Percentiles rank a stretch among this genome's conserved stretches.
Evolutionary conservation across 2,888 invertebrate genomes (phyloP).

Genomic region (Linnaemya vulpina): DNA sequence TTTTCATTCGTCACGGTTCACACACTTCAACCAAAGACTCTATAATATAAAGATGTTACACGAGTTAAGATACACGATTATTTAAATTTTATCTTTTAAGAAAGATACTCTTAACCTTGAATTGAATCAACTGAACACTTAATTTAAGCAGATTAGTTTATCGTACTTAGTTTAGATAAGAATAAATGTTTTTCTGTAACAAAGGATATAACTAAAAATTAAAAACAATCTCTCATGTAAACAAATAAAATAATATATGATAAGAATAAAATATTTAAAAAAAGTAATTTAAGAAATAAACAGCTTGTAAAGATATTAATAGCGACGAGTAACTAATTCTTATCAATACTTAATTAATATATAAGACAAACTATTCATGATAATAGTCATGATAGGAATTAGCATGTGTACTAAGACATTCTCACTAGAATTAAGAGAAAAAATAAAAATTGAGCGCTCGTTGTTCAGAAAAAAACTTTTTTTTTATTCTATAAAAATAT

Average conservation of each 20-base stretch:
- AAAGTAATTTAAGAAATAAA: too few species aligned
- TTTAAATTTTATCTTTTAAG: too few species aligned
- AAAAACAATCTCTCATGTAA: neutral
- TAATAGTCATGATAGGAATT: neutral
- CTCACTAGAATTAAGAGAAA: constrained; percentile 10
- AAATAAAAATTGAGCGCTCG: neutral
- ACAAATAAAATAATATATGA: too few species aligned
- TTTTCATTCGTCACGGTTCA: too few species aligned
- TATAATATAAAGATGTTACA: too few species aligned
- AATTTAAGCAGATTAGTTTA: constrained; percentile 8
- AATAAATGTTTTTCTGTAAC: constrained; percentile 2
- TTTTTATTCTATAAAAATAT: neutral
- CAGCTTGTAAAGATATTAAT: too few species aligned
- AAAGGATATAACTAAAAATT: neutral
- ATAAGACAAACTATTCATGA: constrained; percentile 16
- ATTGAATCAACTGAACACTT: constrained; percentile 14
- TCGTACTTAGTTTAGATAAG: neutral
- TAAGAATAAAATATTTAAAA: too few species aligned
- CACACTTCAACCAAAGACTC: too few species aligned
- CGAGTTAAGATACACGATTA: too few species aligned
- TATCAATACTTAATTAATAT: constrained; percentile 2
- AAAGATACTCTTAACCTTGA: neutral
- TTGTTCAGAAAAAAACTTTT: constrained; percentile 1
- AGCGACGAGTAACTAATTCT: constrained; percentile 13
- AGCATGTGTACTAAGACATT: constrained; percentile 17